Conservation (phyloP, 2,888 invertebrate genomes). For the Oxytorus armatus region DNA sequence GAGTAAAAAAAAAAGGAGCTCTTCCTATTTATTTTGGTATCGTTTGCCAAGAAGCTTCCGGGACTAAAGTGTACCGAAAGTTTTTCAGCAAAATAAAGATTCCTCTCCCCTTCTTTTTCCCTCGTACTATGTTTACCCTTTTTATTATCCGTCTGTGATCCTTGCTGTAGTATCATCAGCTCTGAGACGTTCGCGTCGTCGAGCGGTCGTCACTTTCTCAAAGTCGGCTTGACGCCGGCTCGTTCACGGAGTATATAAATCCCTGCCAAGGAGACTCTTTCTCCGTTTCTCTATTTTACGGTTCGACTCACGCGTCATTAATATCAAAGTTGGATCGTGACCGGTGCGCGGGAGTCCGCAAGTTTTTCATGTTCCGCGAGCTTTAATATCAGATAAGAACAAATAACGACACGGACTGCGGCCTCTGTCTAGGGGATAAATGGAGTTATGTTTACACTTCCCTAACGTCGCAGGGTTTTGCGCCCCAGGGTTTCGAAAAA, state of each 20-base stretch:
- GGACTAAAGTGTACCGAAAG: constrained; percentile 32
- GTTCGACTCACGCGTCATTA: constrained; percentile 69
- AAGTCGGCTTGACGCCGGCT: constrained; percentile 24
- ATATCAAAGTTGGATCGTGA: constrained; percentile 71
- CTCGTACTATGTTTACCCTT: constrained; percentile 53
- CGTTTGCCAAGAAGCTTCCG: constrained; percentile 53
- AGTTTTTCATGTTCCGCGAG: constrained; percentile 10
- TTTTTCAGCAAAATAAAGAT: constrained; percentile 57
- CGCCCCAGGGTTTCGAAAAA: too few relatives aligned
- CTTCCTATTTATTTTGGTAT: constrained; percentile 59
- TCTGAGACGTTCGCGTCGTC: constrained; percentile 31
- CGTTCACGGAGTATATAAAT: constrained; percentile 58
- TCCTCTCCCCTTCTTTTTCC: constrained; percentile 39
- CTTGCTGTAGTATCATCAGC: constrained; percentile 34
- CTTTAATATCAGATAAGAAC: constrained; percentile 1
- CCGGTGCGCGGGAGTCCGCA: too few relatives aligned
- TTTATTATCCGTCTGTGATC: constrained; percentile 53
- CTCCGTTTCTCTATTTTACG: neutral
- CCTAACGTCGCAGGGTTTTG: too few relatives aligned
- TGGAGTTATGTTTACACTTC: neutral
- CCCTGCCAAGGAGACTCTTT: constrained; percentile 37
- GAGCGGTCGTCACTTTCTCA: constrained; percentile 51
- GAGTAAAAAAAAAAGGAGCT: constrained; percentile 28
- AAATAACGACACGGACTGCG: neutral
- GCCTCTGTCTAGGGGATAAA: neutral